These are phyloP conservation scores for Microplitis mediator DNA, from an alignment of 1,140 invertebrate species.

Conservation along the genomic window DNA sequence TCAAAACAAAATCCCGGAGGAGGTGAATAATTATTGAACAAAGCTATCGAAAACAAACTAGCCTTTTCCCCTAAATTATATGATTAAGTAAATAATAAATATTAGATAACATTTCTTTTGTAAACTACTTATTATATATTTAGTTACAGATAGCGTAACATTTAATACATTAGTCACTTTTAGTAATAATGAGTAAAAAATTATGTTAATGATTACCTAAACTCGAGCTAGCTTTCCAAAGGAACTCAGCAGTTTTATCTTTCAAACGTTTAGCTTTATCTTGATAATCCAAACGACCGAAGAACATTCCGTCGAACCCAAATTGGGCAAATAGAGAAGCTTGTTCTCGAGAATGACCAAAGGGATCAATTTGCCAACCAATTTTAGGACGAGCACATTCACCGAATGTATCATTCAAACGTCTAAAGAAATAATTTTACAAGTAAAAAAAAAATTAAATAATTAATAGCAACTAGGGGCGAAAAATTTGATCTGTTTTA, in stretches of 20 bases:
- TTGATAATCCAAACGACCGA: conserved; percentile 87
- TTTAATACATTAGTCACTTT: no score
- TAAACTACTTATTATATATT: no score
- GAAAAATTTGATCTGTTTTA: no score
- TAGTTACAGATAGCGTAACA: no score
- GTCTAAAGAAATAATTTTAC: conserved; percentile 44
- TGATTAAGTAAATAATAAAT: background rate
- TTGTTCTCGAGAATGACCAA: conserved; percentile 88
- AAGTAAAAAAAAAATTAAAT: background rate
- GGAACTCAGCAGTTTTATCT: conserved; percentile 77
- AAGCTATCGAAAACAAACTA: conserved; percentile 72
- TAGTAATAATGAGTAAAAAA: background rate
- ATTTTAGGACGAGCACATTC: conserved; percentile 78
- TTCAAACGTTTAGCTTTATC: conserved; percentile 74
- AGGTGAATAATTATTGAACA: conserved; percentile 79
- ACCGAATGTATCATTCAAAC: conserved; percentile 83
- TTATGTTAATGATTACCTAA: conserved; percentile 58
- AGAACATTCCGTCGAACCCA: conserved; percentile 86
- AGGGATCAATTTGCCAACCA: conserved; percentile 94
- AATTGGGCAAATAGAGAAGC: conserved; percentile 84
- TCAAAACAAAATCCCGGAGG: conserved; percentile 90
- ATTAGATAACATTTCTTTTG: background rate
- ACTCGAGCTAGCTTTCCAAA: conserved; percentile 81
- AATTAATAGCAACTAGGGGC: no score
- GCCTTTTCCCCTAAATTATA: conserved; percentile 59